Percentiles rank a stretch among this genome's conserved stretches.
Conservation (phyloP, 2,888 invertebrate genomes). For the Trachelus troglodyta region DNA sequence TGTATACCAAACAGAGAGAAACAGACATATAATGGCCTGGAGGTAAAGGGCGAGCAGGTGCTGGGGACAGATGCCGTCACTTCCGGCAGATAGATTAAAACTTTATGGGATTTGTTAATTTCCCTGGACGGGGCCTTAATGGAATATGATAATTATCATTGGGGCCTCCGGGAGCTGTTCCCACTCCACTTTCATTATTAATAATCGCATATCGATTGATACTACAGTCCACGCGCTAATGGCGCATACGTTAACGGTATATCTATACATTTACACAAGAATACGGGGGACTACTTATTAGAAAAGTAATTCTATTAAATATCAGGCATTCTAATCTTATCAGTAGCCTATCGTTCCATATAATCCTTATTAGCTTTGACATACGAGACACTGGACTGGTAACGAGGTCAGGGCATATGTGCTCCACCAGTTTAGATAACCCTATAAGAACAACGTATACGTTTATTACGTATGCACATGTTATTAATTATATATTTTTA, state of each 20-base stretch:
- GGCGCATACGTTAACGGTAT: neutral
- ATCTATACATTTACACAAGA: neutral
- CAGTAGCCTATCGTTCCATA: neutral
- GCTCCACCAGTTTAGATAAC: neutral
- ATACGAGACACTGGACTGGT: neutral
- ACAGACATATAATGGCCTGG: neutral
- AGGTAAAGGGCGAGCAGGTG: conserved; percentile 43
- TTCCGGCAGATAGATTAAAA: conserved; percentile 51
- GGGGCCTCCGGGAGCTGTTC: neutral
- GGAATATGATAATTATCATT: conserved; percentile 32
- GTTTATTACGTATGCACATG: neutral
- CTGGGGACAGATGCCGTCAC: conserved; percentile 54
- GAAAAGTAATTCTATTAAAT: neutral
- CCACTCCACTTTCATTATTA: conserved; percentile 3
- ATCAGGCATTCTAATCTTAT: neutral
- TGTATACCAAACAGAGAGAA: neutral
- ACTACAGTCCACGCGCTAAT: neutral
- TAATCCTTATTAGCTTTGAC: neutral
- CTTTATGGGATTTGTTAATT: conserved; percentile 47
- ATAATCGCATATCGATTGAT: neutral
- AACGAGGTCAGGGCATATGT: neutral
- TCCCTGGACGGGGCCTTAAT: conserved; percentile 36
- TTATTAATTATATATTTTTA: neutral
- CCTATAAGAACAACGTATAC: neutral
- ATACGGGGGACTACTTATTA: conserved; percentile 6